Evolutionary conservation across 2,113 vertebrate genomes (phyloP).

Genomic region (Boulengeromyrus knoepffleri): DNA sequence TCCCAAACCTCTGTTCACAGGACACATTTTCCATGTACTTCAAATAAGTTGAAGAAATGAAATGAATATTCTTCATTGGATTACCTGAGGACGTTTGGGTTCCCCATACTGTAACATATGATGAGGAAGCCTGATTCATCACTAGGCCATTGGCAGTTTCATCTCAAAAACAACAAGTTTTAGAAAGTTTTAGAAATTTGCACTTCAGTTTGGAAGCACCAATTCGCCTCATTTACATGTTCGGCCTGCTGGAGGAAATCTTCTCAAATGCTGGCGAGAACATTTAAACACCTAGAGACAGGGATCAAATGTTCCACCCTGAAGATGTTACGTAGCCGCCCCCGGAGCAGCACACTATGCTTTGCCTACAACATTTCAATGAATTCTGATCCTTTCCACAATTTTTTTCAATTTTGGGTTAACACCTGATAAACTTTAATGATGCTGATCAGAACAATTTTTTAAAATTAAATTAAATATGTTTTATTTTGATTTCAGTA

Average conservation of each 20-base stretch:
- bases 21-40: neutral
- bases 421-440: neutral
- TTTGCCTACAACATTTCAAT: neutral
- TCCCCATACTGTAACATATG: neutral
- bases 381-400: neutral
- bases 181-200: neutral
- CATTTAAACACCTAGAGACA: neutral
- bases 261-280: neutral
- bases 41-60: neutral
- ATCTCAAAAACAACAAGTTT: neutral
- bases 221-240: neutral
- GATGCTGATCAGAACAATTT: neutral
- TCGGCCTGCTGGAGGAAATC: neutral
- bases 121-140: neutral
- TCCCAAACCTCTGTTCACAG: neutral
- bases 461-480: neutral
- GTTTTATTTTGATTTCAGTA: neutral
- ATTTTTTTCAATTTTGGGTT: neutral
- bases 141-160: neutral
- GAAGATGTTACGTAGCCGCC: neutral
- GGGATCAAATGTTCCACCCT: neutral
- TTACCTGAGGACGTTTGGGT: neutral
- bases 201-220: neutral
- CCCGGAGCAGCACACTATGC: neutral
- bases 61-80: neutral